A percentile compares a stretch with the other conserved stretches of the same genome.
Conservation (phyloP, 1,140 invertebrate genomes). For the Planococcus citri region DNA sequence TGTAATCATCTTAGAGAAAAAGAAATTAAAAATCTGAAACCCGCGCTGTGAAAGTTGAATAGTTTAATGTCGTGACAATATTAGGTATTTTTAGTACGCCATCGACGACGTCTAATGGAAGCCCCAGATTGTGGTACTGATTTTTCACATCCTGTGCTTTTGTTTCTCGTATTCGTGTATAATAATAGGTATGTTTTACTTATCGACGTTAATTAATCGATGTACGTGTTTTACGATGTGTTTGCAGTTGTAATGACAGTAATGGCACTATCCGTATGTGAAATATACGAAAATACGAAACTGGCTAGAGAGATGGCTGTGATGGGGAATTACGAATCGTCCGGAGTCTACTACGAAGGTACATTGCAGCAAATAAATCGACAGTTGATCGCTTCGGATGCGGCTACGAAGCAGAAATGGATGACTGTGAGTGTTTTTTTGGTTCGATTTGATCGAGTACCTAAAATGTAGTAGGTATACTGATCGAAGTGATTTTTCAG, state of each 20-base stretch:
- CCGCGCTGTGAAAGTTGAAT: neutral
- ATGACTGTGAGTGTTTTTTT: constrained; percentile 51
- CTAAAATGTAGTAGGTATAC: neutral
- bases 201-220: no score
- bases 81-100: no score
- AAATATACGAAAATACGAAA: constrained; percentile 85
- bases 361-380: constrained; percentile 80
- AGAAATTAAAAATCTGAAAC: no score
- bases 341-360: constrained; percentile 88
- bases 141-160: no score
- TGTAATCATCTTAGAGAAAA: no score
- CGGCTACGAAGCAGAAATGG: constrained; percentile 73
- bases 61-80: neutral
- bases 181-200: neutral
- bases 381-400: constrained; percentile 61
- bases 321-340: constrained; percentile 89
- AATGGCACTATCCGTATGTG: constrained; percentile 71
- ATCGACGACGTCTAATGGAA: neutral
- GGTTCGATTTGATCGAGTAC: no score
- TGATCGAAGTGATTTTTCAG: constrained; percentile 35
- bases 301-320: constrained; percentile 87
- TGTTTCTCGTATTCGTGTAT: neutral
- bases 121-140: neutral
- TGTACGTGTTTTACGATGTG: constrained; percentile 7
- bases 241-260: constrained; percentile 31